Percentiles rank a stretch among this genome's conserved stretches.
Conservation (phyloP, 1,140 invertebrate genomes). For the Brachionus koreanus region DNA sequence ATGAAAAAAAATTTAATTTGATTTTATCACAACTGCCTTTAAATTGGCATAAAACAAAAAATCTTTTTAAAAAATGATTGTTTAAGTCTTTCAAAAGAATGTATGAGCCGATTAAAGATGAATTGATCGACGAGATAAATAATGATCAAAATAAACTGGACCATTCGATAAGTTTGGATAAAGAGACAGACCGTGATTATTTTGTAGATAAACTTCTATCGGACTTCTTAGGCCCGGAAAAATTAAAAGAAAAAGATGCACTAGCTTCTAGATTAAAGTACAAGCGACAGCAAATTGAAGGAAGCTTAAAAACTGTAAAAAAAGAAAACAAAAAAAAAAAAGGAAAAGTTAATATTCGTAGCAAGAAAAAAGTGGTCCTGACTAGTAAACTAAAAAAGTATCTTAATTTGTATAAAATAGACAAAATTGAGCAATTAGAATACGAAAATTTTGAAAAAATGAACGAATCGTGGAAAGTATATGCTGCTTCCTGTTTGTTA, state of each 20-base stretch:
- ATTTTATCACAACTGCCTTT: background rate
- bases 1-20: background rate
- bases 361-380: background rate
- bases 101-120: slow-evolving; percentile 5
- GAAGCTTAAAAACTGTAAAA: background rate
- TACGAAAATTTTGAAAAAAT: slow-evolving; percentile 24
- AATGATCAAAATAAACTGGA: background rate
- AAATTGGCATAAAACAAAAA: background rate
- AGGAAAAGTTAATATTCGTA: background rate
- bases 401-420: slow-evolving; percentile 22
- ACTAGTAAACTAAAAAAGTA: slow-evolving; percentile 30
- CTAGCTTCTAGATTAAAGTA: background rate
- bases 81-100: background rate
- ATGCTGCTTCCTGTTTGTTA: slow-evolving; percentile 14
- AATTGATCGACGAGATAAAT: background rate
- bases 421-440: background rate
- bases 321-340: slow-evolving; percentile 28
- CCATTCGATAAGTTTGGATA: background rate
- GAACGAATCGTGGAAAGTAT: slow-evolving; percentile 12
- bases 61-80: background rate
- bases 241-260: slow-evolving; percentile 31
- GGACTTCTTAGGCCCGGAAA: background rate
- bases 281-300: slow-evolving; percentile 30
- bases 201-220: slow-evolving; percentile 5
- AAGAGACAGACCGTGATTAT: background rate